These are phyloP conservation scores for Pelagia noctiluca DNA, from an alignment of 30 jellyfish, hydroid and myxozoan species.

Conservation along the genomic window DNA sequence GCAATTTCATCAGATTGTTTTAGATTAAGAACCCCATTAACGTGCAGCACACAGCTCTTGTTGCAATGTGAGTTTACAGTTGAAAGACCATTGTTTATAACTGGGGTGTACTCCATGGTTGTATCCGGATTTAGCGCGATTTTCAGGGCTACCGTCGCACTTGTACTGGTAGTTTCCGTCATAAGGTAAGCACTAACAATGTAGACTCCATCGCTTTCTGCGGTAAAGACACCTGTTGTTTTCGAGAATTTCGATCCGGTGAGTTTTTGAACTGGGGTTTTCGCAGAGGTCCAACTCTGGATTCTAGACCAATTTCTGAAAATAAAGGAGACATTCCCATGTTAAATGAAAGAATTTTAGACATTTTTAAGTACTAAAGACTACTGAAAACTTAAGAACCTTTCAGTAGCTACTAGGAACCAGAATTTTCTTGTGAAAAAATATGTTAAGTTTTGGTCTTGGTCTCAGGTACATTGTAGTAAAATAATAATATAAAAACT, in stretches of 20 bases:
- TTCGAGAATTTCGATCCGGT: conserved; percentile 54
- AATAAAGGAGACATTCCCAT: no score
- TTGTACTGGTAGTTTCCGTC: conserved; percentile 14
- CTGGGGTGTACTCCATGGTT: neutral
- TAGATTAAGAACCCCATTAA: conserved; percentile 55
- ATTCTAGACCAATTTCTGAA: conserved; percentile 74
- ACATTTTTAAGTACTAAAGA: no score
- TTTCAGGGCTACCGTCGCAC: conserved; percentile 32
- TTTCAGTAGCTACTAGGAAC: no score
- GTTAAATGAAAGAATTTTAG: no score
- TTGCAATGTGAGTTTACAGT: conserved; percentile 53
- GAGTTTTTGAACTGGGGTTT: conserved; percentile 34
- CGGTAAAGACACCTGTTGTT: conserved; percentile 72
- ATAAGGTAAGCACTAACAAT: conserved; percentile 53
- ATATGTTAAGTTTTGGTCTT: no score
- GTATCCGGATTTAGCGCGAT: conserved; percentile 75
- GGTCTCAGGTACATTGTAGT: no score
- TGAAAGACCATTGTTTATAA: conserved; percentile 58
- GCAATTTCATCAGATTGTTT: conserved; percentile 65
- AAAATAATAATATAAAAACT: no score
- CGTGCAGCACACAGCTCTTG: conserved; percentile 53
- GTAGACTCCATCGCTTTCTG: conserved; percentile 60
- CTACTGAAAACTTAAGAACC: no score
- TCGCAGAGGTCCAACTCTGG: conserved; percentile 34
- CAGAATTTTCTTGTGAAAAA: no score